Base-by-base conservation (phyloP, 1,140 invertebrate genomes). In the Octopus bimaculoides region DNA sequence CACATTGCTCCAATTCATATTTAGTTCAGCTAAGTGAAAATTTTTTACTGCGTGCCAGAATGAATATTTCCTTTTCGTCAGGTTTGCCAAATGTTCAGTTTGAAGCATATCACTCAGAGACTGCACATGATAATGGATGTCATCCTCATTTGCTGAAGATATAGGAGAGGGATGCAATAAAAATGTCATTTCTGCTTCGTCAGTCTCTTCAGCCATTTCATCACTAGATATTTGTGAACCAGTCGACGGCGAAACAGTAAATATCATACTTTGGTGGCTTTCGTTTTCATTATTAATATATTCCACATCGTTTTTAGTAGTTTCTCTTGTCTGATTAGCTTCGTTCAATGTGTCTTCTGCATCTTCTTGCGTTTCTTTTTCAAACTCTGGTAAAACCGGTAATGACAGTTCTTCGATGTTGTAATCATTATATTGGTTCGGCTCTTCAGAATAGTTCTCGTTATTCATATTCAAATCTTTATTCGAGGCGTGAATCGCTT, bases 231-330 rank as follows among this genome's bases (percentile, higher is more conserved):
- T 71, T 14, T 14, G 26, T n/a, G 26, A 20, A 71, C 26, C 66
- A 14, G 66, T 71, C 9, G 66, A 71, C 26, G 66, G 26, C 17
- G 66, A 71, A 9, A 71, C 66, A 71, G 66, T 71, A 17, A 71
- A 71, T n/a, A 71, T 71, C 66, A 71, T 71, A 20, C 66, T 71
- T 71, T 71, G 66, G 5, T 71, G 66, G 66, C 14, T 71, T 17
- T 71, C 66, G 17, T 14, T 20, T 6, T 5, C 26, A 71, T 71
- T 20, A 9, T 71, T 20, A 41, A 41, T 41, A 41, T 41, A 41
- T 41, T 41, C 26, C 26, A 41, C 26, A 41, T 41, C 26, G 26
- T 41, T 41, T 41, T 41, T 41, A 41, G 26, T 41, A 71, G 14
- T 14, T 71, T 71, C 66, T 12, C 8, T 71, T 9, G 9, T 71